phyloP scores from a whole-genome alignment of 2,113 vertebrate species.

The Vulpes vulpes region DNA sequence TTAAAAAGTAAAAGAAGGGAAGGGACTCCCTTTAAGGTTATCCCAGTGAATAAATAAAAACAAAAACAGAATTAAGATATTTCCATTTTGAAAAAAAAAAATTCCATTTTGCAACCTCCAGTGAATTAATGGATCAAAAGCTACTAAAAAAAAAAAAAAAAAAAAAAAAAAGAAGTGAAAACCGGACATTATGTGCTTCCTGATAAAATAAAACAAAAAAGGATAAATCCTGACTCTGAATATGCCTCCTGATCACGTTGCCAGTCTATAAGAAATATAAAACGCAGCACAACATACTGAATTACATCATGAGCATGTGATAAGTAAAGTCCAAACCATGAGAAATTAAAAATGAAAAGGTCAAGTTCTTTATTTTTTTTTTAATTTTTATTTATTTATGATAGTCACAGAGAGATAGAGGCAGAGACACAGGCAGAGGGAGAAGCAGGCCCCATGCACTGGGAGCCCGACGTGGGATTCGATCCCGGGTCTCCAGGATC shows the following conservation, averaged over 20 bases:
- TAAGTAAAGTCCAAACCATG: not conserved
- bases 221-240: not conserved
- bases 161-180: not conserved
- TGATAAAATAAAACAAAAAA: not conserved
- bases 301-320: not conserved
- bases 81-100: not conserved
- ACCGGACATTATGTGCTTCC: not conserved
- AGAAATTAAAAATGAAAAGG: not conserved
- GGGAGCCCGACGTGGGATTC: too few species aligned
- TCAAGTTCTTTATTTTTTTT: constrained; percentile 4
- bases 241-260: not conserved
- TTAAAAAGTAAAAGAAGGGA: not conserved
- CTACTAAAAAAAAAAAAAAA: not conserved
- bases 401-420: too few species aligned
- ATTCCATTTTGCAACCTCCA: not conserved
- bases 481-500: too few species aligned
- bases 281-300: not conserved
- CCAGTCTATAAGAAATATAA: not conserved
- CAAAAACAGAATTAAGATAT: not conserved
- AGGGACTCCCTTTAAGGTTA: not conserved
- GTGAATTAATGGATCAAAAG: not conserved
- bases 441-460: too few species aligned
- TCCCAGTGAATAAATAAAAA: not conserved
- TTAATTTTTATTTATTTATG: too few species aligned
- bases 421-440: too few species aligned